These are phyloP conservation scores for Eulemur rufifrons DNA, from an alignment of 2,113 vertebrate species.

Conservation along the genomic window DNA sequence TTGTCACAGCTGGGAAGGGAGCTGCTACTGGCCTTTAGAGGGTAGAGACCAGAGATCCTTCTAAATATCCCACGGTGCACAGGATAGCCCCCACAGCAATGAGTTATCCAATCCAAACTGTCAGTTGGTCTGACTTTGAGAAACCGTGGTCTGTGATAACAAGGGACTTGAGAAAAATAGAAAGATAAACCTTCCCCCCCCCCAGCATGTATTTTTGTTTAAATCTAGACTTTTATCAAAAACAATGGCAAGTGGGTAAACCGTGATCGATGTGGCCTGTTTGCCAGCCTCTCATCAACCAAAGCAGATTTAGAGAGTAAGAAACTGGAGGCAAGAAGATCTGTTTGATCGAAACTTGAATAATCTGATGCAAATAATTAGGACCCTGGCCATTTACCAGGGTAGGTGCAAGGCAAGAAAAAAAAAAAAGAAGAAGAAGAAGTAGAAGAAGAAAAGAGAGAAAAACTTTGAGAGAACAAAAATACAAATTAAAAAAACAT, in stretches of 20 bases:
- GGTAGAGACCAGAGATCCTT: background rate
- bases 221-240: background rate
- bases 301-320: background rate
- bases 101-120: no score
- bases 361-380: background rate
- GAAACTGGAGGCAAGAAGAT: background rate
- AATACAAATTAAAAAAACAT: background rate
- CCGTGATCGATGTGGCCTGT: rapidly evolving
- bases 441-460: no score
- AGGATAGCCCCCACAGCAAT: background rate
- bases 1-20: background rate
- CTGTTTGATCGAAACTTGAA: background rate
- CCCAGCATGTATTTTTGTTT: background rate
- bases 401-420: background rate
- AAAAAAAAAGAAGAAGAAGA: background rate
- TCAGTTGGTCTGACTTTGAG: background rate
- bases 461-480: background rate
- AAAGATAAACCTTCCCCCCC: rapidly evolving
- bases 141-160: background rate
- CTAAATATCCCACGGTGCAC: background rate
- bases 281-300: background rate
- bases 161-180: background rate
- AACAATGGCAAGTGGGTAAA: background rate
- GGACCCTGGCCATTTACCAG: background rate
- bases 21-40: background rate